phyloP scores from a whole-genome alignment of 2,797 vertebrate species.

The Leptodactylus fallax region DNA sequence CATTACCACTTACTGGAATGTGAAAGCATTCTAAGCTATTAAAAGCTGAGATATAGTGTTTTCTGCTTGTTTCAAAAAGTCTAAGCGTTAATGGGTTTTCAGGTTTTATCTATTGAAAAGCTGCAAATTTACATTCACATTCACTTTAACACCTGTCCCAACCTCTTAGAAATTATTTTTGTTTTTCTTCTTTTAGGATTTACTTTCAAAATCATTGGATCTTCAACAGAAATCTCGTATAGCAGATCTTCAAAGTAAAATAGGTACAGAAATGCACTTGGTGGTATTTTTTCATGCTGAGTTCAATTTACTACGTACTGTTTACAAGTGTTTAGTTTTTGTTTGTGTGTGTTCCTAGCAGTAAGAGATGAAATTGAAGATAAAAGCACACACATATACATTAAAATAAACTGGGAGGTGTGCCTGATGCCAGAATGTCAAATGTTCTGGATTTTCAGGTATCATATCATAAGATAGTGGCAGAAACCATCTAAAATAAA shows the following conservation, averaged over 20 bases:
- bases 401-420: no score
- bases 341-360: no score
- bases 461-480: no score
- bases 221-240: constrained; percentile 69
- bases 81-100: not conserved
- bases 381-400: no score
- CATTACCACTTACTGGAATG: not conserved
- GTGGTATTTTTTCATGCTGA: not conserved
- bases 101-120: not conserved
- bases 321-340: no score
- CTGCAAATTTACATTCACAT: not conserved
- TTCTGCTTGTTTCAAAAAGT: not conserved
- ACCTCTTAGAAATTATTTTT: not conserved
- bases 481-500: no score
- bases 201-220: constrained; percentile 75
- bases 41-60: not conserved
- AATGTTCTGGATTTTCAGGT: no score
- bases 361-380: no score
- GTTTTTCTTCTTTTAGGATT: constrained; percentile 72
- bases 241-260: constrained; percentile 81
- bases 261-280: constrained; percentile 77
- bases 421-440: no score
- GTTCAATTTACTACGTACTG: no score
- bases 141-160: not conserved
- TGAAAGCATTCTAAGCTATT: not conserved